Base-by-base conservation (phyloP, 2,113 vertebrate species). In the Colaptes auratus region DNA sequence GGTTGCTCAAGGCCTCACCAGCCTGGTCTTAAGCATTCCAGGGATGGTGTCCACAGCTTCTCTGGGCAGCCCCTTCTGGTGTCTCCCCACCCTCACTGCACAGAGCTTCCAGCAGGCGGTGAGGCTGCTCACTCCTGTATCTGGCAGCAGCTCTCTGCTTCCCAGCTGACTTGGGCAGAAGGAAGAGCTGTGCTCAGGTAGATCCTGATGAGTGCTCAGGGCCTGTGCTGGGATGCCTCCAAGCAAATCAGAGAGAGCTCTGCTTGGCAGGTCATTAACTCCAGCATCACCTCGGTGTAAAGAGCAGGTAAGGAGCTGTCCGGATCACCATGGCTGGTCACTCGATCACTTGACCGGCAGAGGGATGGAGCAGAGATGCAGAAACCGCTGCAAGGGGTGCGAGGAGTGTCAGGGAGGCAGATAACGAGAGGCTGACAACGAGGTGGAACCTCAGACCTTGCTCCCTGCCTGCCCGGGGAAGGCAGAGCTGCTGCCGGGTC, bases 241-340 rank as follows among this genome's bases (percentile, higher is more conserved):
- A 63, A 18, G 82, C 86, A 31, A 64, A 0, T 91, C 80, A 86
- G 55, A 81, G 60, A 66, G 30, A 14, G 7, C 30, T 59, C 75
- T 83, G 16, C 55, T 79, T 88, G 92, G 56, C 36, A 10, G 28
- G 92, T 88, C 80, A 95, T 96, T 93, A 94, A 60, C 79, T 50
- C 55, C 3, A 39, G 39, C 39, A 39, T 39, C 39, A 39, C 39
- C 39, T 39, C 39, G 39, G 39, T 39, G 44, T 10, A 25, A 46
- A 15, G 61, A 77, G 77, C 77, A 84, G 93, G 82, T 69, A 31
- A 89, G 36, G 30, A 21, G 80, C 74, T 36, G 35, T 6, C 21
- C 50, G 28, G 84, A 15, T 63, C 30, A 1, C 12, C 18, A 50
- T 33, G 78, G 63, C 82, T 35, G n/a, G 6, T 48, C 82, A 8